Conservation (phyloP, 35 echinoderm and acorn worm species). For the Ophioderma brevispina region DNA sequence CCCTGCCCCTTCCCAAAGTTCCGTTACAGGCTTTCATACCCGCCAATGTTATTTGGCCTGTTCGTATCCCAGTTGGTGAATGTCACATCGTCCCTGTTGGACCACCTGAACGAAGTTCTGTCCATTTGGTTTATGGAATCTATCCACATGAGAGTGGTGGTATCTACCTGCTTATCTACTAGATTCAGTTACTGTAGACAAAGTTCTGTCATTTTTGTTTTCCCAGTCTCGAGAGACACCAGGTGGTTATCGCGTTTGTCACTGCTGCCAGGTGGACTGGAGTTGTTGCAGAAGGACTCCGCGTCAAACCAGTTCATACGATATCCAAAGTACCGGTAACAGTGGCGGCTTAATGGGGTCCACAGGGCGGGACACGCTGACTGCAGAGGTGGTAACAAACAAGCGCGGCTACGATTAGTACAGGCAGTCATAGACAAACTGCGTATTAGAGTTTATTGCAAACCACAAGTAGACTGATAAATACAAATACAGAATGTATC, state of each 20-base stretch:
- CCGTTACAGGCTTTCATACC: conserved; percentile 23
- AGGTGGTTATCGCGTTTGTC: conserved; percentile 14
- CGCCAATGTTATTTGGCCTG: conserved; percentile 32
- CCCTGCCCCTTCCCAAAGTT: conserved; percentile 33
- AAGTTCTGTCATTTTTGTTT: conserved; percentile 12
- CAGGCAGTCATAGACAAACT: too few species aligned
- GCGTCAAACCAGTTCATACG: conserved; percentile 10
- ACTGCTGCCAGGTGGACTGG: neutral
- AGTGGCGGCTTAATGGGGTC: conserved; percentile 8
- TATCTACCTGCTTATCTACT: neutral
- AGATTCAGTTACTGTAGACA: conserved; percentile 10
- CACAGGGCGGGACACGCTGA: conserved; percentile 6
- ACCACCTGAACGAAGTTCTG: conserved; percentile 14
- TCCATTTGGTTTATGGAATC: neutral
- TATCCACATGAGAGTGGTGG: neutral
- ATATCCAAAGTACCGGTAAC: conserved; percentile 31
- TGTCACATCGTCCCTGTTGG: neutral
- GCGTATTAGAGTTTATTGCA: too few species aligned
- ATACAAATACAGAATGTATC: neutral
- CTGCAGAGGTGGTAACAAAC: neutral
- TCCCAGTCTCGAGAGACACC: neutral
- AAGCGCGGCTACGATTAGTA: neutral
- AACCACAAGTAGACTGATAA: too few species aligned
- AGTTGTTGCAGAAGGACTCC: conserved; percentile 16
- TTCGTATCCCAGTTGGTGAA: conserved; percentile 28